Percentiles rank a stretch among this genome's conserved stretches.
Conservation (phyloP, 2,888 invertebrate species). For the Baccha elongata region DNA sequence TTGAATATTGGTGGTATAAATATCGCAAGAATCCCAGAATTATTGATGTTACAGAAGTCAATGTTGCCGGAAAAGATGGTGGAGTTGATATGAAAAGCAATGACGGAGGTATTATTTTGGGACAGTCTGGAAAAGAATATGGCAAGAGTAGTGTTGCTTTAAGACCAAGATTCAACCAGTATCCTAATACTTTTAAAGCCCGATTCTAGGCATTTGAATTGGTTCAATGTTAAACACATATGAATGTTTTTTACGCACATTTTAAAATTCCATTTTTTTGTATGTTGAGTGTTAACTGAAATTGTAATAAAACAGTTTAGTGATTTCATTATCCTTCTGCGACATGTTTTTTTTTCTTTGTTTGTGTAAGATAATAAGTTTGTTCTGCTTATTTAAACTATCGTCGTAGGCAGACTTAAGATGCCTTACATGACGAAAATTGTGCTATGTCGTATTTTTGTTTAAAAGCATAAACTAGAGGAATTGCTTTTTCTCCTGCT, state of each 20-base stretch:
- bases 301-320: conserved; percentile 13
- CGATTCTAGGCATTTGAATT: conserved; percentile 75
- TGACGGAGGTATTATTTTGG: conserved; percentile 78
- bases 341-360: no score
- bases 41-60: conserved; percentile 85
- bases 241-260: conserved; percentile 44
- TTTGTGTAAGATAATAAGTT: no score
- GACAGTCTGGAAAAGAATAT: conserved; percentile 79
- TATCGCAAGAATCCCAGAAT: conserved; percentile 86
- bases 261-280: conserved; percentile 24
- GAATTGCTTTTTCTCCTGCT: no score
- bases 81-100: conserved; percentile 78
- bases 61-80: conserved; percentile 74
- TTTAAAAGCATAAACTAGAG: no score
- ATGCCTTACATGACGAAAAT: no score
- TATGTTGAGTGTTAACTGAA: conserved; percentile 22
- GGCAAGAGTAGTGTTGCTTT: conserved; percentile 79
- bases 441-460: no score
- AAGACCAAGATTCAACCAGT: conserved; percentile 80
- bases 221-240: conserved; percentile 21
- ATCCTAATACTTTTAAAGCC: conserved; percentile 79
- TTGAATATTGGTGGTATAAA: conserved; percentile 97
- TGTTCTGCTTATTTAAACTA: no score
- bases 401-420: no score
- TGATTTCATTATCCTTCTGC: not conserved